Evolutionary conservation across 2,797 vertebrate genomes (phyloP).

Genomic region (Anolis apletophallus): DNA sequence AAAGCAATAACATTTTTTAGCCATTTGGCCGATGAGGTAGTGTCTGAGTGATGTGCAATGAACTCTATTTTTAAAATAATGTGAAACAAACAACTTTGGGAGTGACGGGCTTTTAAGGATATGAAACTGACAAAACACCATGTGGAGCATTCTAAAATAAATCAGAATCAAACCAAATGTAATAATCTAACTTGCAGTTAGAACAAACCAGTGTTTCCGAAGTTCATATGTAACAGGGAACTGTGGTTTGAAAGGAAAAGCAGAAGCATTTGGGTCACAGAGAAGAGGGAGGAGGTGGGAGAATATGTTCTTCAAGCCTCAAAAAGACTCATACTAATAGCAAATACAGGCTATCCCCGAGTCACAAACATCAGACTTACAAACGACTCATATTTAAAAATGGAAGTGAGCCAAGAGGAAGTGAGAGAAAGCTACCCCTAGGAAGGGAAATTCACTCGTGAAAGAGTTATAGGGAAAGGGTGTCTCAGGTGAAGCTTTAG

Average conservation of each 20-base stretch:
- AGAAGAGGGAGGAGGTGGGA: neutral
- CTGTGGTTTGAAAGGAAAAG: neutral
- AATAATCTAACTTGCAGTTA: neutral
- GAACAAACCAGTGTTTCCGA: neutral
- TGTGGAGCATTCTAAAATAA: neutral
- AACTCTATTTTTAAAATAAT: neutral
- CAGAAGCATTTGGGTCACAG: neutral
- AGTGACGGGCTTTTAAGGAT: neutral
- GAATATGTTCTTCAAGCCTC: neutral
- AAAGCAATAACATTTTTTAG: neutral
- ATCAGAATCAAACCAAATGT: neutral
- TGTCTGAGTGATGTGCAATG: neutral
- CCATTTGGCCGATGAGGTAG: neutral
- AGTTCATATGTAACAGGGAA: neutral
- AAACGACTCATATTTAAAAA: too few relatives aligned
- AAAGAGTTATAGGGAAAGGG: too few relatives aligned
- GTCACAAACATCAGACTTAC: too few relatives aligned
- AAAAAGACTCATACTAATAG: neutral
- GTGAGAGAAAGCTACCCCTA: too few relatives aligned
- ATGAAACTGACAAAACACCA: neutral
- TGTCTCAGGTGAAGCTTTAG: too few relatives aligned
- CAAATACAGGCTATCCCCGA: neutral
- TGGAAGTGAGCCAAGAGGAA: too few relatives aligned
- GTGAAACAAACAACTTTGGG: neutral
- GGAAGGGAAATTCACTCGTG: too few relatives aligned